A percentile compares a stretch with the other conserved stretches of the same genome.
Conservation (phyloP, 2,797 vertebrate species). For the Chiloscyllium punctatum region DNA sequence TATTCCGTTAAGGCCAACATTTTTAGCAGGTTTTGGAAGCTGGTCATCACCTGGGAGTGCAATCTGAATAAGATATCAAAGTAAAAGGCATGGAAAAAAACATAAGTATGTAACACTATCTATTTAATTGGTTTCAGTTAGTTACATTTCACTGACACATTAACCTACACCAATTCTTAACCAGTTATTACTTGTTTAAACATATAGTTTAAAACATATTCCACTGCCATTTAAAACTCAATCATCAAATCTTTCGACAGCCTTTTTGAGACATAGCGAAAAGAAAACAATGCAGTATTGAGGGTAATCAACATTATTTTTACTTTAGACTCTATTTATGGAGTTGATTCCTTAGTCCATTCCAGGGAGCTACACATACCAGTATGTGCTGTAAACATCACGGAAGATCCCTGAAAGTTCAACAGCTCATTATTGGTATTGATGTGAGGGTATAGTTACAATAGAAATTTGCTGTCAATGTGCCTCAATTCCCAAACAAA, state of each 20-base stretch:
- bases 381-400: neutral
- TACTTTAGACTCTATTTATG: neutral
- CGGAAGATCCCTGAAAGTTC: neutral
- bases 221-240: neutral
- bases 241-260: neutral
- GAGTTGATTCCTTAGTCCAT: neutral
- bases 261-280: neutral
- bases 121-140: neutral
- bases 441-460: neutral
- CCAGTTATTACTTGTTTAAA: neutral
- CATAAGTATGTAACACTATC: neutral
- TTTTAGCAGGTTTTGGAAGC: neutral
- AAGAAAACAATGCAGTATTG: neutral
- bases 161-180: neutral
- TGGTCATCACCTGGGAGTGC: neutral
- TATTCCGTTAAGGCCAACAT: neutral
- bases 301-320: neutral
- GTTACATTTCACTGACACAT: neutral
- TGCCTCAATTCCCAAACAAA: neutral
- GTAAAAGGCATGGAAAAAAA: neutral
- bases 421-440: neutral
- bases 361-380: neutral
- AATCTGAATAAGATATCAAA: neutral
- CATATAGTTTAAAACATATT: neutral
- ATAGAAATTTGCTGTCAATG: neutral